Evolutionary conservation across 2,888 invertebrate species (phyloP).

Genomic region (Gisinianus flammeolus): DNA sequence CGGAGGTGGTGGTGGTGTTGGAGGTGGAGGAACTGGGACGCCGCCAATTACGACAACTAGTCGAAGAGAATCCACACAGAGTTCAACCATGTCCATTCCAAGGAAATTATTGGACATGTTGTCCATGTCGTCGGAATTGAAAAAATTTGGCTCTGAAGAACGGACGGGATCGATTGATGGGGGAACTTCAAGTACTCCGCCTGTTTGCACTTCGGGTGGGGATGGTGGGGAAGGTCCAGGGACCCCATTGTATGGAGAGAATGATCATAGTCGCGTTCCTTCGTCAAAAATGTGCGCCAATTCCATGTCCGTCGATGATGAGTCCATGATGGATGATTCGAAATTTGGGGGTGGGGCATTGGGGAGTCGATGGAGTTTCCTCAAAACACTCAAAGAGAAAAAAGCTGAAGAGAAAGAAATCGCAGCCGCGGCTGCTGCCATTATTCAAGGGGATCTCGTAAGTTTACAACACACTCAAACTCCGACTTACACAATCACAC

Average conservation of each 20-base stretch:
- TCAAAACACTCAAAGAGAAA: constrained; percentile 86
- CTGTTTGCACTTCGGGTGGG: not conserved
- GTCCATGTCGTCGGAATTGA: constrained; percentile 56
- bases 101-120: constrained; percentile 58
- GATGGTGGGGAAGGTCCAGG: not conserved
- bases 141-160: constrained; percentile 56
- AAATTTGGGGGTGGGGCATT: constrained; percentile 66
- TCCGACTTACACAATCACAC: not conserved
- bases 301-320: constrained; percentile 57
- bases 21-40: constrained; percentile 46
- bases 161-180: constrained; percentile 61
- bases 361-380: constrained; percentile 87
- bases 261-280: constrained; percentile 43
- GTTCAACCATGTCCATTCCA: constrained; percentile 56
- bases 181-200: constrained; percentile 62
- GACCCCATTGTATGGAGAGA: constrained; percentile 22
- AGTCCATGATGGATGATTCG: constrained; percentile 60
- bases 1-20: constrained; percentile 23
- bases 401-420: constrained; percentile 78
- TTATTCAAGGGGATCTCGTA: constrained; percentile 53
- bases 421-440: constrained; percentile 55
- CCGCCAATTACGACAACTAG: constrained; percentile 48
- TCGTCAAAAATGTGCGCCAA: constrained; percentile 46
- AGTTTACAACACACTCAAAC: constrained; percentile 26
- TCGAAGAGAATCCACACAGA: constrained; percentile 56